These are phyloP conservation scores for Sminthurinus aureus DNA, from an alignment of 2,888 invertebrate species.

Conservation along the genomic window DNA sequence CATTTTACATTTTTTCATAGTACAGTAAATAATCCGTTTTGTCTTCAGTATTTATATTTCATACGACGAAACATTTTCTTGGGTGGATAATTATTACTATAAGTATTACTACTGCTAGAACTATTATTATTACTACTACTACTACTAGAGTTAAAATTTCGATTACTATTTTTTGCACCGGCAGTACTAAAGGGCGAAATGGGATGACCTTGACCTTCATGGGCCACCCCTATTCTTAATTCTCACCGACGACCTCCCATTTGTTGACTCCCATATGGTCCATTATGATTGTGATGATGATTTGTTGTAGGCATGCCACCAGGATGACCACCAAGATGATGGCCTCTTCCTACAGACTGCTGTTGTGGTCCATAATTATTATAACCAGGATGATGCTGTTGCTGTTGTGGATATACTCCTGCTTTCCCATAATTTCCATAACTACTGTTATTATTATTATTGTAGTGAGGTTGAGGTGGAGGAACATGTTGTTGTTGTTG, in stretches of 20 bases:
- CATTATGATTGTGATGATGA: constrained; percentile 25
- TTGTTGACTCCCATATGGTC: constrained; percentile 52
- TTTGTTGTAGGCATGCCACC: not conserved
- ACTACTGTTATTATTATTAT: constrained; percentile 3
- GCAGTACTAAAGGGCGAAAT: not conserved
- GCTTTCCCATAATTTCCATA: constrained; percentile 19
- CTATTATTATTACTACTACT: not conserved
- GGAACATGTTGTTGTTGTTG: constrained; percentile 29
- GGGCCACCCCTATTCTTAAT: not conserved
- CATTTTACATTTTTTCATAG: no score
- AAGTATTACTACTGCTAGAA: not conserved
- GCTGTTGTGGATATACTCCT: constrained; percentile 18
- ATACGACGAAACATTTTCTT: not conserved
- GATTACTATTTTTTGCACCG: not conserved
- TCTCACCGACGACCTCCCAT: constrained; percentile 54
- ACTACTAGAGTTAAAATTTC: not conserved
- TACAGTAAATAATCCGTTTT: no score
- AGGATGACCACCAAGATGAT: constrained; percentile 25
- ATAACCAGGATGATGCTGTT: constrained; percentile 39
- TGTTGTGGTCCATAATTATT: constrained; percentile 36
- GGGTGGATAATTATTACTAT: not conserved
- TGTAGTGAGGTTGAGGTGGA: constrained; percentile 25
- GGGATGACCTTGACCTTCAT: not conserved
- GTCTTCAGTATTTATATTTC: not conserved
- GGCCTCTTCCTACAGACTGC: not conserved